Conservation (phyloP, 1,140 invertebrate species). For the Trichonephila clavipes region DNA sequence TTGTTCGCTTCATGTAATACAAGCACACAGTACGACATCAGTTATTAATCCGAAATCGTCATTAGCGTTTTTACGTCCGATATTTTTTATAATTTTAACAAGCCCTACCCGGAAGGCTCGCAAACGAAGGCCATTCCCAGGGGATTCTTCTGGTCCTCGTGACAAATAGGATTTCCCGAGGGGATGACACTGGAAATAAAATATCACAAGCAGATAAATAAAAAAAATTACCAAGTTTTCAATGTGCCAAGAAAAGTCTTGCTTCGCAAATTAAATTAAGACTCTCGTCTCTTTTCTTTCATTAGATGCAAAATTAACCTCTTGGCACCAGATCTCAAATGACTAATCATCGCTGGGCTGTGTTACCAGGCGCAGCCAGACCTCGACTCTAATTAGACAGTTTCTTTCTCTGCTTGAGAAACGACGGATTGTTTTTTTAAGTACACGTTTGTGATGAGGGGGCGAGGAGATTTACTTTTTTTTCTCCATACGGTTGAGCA, state of each 20-base stretch:
- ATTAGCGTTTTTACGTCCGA: too few relatives aligned
- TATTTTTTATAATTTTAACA: too few relatives aligned
- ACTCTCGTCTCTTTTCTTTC: background rate
- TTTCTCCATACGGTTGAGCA: background rate
- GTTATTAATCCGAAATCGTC: too few relatives aligned
- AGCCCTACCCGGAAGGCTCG: too few relatives aligned
- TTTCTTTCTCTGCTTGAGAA: background rate
- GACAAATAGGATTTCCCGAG: too few relatives aligned
- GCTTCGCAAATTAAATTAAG: background rate
- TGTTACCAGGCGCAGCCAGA: background rate
- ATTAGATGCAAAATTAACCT: background rate
- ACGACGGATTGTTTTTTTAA: background rate
- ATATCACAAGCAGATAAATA: background rate
- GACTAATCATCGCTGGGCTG: background rate
- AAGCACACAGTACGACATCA: too few relatives aligned
- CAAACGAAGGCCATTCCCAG: too few relatives aligned
- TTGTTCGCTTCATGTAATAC: too few relatives aligned
- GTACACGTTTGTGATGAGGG: background rate
- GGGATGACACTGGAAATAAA: background rate
- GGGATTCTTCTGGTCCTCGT: too few relatives aligned
- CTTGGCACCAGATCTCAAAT: slow-evolving; percentile 8
- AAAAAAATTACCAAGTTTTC: background rate
- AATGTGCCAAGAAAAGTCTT: background rate
- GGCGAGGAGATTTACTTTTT: background rate
- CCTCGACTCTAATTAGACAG: background rate